phyloP scores from a whole-genome alignment of 2,888 invertebrate species.

The Halictus ligatus region DNA sequence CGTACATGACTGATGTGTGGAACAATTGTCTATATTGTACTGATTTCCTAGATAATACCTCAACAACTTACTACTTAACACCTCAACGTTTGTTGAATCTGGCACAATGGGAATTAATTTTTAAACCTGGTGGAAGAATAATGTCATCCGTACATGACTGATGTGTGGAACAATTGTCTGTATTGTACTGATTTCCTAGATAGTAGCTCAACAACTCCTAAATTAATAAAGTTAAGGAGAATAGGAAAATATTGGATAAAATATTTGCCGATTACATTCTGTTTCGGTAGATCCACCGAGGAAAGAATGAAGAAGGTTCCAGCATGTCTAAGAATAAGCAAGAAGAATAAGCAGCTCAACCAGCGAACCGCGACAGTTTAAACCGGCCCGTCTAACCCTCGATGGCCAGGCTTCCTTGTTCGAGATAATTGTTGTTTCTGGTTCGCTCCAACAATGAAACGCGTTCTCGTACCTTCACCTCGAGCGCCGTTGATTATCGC shows the following conservation, averaged over 20 bases:
- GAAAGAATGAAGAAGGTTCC: background rate
- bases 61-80: too few relatives aligned
- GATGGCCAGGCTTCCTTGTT: slow-evolving; percentile 58
- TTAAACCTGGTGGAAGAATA: too few relatives aligned
- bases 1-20: too few relatives aligned
- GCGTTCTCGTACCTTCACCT: slow-evolving; percentile 55
- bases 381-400: slow-evolving; percentile 71
- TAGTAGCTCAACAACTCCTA: too few relatives aligned
- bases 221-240: background rate
- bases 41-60: too few relatives aligned
- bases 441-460: slow-evolving; percentile 58
- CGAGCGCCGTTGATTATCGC: slow-evolving; percentile 57
- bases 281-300: background rate
- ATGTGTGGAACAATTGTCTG: too few relatives aligned
- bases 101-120: too few relatives aligned
- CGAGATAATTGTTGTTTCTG: slow-evolving; percentile 60
- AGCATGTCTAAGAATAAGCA: slow-evolving; percentile 46
- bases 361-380: slow-evolving; percentile 76
- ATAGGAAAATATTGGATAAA: background rate
- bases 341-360: slow-evolving; percentile 68
- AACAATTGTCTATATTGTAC: too few relatives aligned
- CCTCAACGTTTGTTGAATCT: too few relatives aligned
- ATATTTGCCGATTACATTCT: background rate
- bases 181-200: too few relatives aligned
- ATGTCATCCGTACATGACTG: too few relatives aligned